phyloP scores from a whole-genome alignment of 2,888 invertebrate genomes.

The Achlya flavicornis region DNA sequence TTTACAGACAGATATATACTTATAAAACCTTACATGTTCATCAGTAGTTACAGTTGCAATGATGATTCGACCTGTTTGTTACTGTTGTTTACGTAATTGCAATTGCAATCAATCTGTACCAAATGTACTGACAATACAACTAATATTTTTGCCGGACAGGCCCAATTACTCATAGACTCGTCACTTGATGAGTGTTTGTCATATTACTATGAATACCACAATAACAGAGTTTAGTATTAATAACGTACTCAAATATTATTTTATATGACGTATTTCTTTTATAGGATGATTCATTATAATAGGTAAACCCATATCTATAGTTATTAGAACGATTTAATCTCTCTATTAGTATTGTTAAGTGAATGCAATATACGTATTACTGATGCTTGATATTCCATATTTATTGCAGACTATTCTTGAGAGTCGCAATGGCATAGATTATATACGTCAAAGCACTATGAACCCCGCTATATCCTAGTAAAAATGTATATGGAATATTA shows the following conservation, averaged over 20 bases:
- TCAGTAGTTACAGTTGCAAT: no score
- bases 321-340: slow-evolving; percentile 34
- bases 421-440: no score
- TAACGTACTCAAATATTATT: slow-evolving; percentile 38
- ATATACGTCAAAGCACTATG: background rate
- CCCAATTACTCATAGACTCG: no score
- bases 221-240: slow-evolving; percentile 36
- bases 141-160: no score
- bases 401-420: slow-evolving; percentile 9
- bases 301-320: slow-evolving; percentile 36
- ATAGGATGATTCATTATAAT: slow-evolving; percentile 37
- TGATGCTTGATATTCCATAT: slow-evolving; percentile 29
- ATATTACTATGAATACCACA: background rate
- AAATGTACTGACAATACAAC: no score
- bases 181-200: background rate
- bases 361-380: slow-evolving; percentile 33
- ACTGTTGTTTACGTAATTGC: no score
- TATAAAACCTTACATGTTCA: no score
- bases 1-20: no score
- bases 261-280: slow-evolving; percentile 23
- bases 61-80: no score
- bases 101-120: no score
- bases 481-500: background rate
- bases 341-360: slow-evolving; percentile 40
- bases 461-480: background rate